These are phyloP conservation scores for Phocoena phocoena DNA, from an alignment of 2,113 vertebrate species.

Conservation along the genomic window DNA sequence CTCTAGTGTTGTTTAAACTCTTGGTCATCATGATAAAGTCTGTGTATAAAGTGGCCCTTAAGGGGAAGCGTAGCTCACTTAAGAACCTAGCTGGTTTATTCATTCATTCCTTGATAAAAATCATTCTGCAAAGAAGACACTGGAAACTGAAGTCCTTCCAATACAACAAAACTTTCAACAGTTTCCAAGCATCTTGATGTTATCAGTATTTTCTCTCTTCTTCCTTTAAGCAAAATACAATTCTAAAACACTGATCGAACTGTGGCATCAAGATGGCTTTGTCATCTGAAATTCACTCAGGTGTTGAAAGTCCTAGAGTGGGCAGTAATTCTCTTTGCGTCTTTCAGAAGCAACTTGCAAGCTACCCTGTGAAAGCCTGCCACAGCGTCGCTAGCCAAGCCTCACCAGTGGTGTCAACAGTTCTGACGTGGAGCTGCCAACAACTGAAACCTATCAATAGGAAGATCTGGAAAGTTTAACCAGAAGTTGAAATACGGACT, in stretches of 20 bases:
- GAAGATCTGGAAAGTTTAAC: not conserved
- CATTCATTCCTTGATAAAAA: not conserved
- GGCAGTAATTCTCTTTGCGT: not conserved
- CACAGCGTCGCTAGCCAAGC: not conserved
- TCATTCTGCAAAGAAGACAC: not conserved
- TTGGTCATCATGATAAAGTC: not conserved
- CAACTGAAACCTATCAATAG: not conserved
- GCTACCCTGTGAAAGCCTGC: not conserved
- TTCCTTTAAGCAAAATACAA: not conserved
- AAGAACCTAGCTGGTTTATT: not conserved
- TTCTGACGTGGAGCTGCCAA: not conserved
- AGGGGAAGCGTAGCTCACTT: not conserved
- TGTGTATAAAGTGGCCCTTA: not conserved
- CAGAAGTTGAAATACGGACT: not conserved
- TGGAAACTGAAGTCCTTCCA: not conserved
- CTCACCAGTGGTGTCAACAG: not conserved
- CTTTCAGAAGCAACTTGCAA: slow-evolving; percentile 23
- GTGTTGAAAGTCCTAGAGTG: not conserved
- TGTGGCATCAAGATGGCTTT: not conserved
- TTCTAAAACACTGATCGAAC: not conserved
- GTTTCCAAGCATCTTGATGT: not conserved
- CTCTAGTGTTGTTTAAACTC: not conserved
- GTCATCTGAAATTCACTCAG: not conserved
- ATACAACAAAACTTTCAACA: slow-evolving; percentile 1
- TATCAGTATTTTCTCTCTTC: not conserved